These are phyloP conservation scores for Percopsis omiscomaycus DNA, from an alignment of 2,797 vertebrate species.

Conservation along the genomic window DNA sequence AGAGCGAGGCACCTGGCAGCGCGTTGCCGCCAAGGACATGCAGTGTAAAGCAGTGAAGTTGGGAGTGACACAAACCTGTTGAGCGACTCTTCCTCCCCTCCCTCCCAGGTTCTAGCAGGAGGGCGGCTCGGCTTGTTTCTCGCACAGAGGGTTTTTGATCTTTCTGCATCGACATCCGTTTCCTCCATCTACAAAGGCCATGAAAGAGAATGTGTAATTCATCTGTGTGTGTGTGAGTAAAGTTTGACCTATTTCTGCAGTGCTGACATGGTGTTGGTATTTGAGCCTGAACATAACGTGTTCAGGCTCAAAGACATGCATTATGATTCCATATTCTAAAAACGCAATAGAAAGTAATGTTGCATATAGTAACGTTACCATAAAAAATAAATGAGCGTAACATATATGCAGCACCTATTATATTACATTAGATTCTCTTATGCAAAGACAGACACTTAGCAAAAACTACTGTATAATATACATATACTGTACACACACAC, in stretches of 20 bases:
- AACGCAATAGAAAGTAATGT: too few species aligned
- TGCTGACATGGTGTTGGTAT: slow-evolving; percentile 64
- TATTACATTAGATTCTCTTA: too few species aligned
- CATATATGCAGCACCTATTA: too few species aligned
- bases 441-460: too few species aligned
- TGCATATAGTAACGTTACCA: too few species aligned
- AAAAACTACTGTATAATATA: not conserved
- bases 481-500: not conserved
- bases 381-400: too few species aligned
- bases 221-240: slow-evolving; percentile 35
- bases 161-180: slow-evolving; percentile 83
- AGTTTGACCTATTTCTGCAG: slow-evolving; percentile 68
- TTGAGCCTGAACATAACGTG: slow-evolving; percentile 35
- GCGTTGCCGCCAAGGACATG: slow-evolving; percentile 48
- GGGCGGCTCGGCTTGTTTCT: slow-evolving; percentile 82
- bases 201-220: slow-evolving; percentile 79
- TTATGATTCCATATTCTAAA: too few species aligned
- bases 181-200: slow-evolving; percentile 85
- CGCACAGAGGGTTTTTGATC: slow-evolving; percentile 79
- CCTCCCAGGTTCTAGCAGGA: slow-evolving; percentile 77
- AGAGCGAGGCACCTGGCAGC: slow-evolving; percentile 59
- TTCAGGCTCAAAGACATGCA: not conserved
- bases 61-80: slow-evolving; percentile 77
- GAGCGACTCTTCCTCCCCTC: slow-evolving; percentile 73
- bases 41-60: slow-evolving; percentile 34